Conservation (phyloP, 2,113 vertebrate genomes). For the Centropus bengalensis region DNA sequence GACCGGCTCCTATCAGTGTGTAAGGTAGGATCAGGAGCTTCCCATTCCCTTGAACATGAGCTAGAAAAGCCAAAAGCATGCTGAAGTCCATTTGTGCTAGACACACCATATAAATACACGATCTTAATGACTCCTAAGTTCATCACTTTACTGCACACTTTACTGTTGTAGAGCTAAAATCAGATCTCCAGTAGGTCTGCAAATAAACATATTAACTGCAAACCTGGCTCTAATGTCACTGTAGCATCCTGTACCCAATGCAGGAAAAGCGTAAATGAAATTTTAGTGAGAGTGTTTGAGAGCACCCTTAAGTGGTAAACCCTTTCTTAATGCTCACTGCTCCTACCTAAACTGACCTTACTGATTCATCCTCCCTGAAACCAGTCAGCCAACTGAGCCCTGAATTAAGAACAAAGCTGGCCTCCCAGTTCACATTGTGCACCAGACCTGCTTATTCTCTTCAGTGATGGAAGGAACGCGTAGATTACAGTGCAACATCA, state of each 20-base stretch:
- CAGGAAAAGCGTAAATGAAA: background rate
- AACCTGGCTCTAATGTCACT: background rate
- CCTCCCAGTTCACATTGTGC: rapidly evolving
- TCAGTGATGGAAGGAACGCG: background rate
- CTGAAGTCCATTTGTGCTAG: background rate
- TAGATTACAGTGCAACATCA: background rate
- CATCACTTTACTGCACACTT: background rate
- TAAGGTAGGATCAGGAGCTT: background rate
- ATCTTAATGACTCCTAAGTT: background rate
- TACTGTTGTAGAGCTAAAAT: background rate
- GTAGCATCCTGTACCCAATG: rapidly evolving
- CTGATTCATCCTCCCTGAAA: background rate
- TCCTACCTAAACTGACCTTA: background rate
- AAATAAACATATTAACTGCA: background rate
- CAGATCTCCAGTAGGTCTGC: background rate
- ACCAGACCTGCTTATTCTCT: background rate
- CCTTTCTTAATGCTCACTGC: rapidly evolving
- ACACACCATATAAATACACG: rapidly evolving
- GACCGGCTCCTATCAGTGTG: background rate
- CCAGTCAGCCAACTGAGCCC: rapidly evolving
- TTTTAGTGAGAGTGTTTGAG: rapidly evolving
- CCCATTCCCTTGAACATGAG: background rate
- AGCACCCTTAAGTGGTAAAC: background rate
- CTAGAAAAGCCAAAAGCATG: background rate
- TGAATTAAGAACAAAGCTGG: rapidly evolving